Percentiles rank a stretch among this genome's conserved stretches.
Evolutionary conservation across 2,113 vertebrate genomes (phyloP).

Genomic region (Arothron firmamentum): DNA sequence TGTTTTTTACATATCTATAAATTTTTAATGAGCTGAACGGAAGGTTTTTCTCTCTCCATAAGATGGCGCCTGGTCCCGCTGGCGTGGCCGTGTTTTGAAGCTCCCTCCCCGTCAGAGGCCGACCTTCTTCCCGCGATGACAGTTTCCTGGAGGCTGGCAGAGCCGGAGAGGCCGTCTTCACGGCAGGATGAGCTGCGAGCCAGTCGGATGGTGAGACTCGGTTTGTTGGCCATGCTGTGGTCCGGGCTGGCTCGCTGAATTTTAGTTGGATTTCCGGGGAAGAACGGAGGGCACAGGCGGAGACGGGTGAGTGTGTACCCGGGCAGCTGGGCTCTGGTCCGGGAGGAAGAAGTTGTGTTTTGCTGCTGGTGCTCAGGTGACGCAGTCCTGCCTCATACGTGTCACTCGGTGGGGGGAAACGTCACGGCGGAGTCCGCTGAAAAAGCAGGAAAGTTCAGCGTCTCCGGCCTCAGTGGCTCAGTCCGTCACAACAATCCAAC

Average conservation of each 20-base stretch:
- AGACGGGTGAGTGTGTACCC: constrained; percentile 33
- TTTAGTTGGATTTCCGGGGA: background rate
- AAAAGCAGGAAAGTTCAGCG: background rate
- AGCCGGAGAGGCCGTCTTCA: constrained; percentile 26
- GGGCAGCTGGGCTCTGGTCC: background rate
- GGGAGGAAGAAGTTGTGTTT: constrained; percentile 33
- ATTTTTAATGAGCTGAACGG: too few relatives aligned
- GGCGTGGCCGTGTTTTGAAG: background rate
- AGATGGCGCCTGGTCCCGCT: constrained; percentile 37
- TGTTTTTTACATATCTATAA: too few relatives aligned
- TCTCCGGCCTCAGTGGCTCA: accelerated
- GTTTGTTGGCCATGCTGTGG: constrained; percentile 40
- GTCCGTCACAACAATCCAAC: accelerated
- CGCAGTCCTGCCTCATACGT: constrained; percentile 47
- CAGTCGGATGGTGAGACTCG: constrained; percentile 6
- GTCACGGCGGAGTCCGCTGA: constrained; percentile 39
- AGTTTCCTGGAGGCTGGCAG: constrained; percentile 61
- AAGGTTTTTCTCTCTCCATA: constrained; percentile 8
- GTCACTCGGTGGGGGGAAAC: constrained; percentile 46
- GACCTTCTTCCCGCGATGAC: constrained; percentile 65
- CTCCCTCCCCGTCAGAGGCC: constrained; percentile 33
- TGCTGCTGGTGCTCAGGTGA: background rate
- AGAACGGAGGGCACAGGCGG: constrained; percentile 28
- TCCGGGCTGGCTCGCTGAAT: constrained; percentile 12
- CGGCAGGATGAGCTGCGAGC: constrained; percentile 21